Evolutionary conservation across 1,140 invertebrate species (phyloP), one percentile per base, ranked within the genome.

Genomic region (Bombus pyrosoma): DNA sequence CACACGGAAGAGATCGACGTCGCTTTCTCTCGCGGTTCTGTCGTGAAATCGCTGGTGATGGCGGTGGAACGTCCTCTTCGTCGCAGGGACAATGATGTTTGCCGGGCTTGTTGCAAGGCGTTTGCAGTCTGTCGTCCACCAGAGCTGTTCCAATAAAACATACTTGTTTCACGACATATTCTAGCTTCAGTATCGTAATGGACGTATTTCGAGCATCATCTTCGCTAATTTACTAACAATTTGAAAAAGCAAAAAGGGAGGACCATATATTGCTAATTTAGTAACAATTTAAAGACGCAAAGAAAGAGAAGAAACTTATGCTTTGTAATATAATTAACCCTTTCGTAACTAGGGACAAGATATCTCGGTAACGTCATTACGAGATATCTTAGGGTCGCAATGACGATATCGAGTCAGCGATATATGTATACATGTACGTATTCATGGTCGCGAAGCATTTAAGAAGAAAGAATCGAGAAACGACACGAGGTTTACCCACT

Each of bases 51-150:
- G 91, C 91, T 0, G 91, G 92, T 25, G 93, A 94, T 13, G 93
- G 92, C 22, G 93, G 92, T 72, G 91, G 90, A 4, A 86, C 92
- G 64, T 95, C 95, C 75, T 96, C 96, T 39, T 96, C 96, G 87
- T 96, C 96, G 89, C 96, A 96, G 53, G 93, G 96, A 94, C 97
- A 97, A 85, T 96, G 96, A 87, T 97, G 97, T 91, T 97, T 97
- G 0, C 97, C 97, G 66, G 96, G 97, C 86, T 97, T 96, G 80
- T 96, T 96, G 94, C 97, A 97, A 3, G 96, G 95, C 9, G 96
- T 97, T 85, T 97, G 96, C 95, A 97, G 96, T 79, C 97, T 95
- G 88, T 97, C 97, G 91, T 97, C 97, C 43, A 97, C 93, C 57
- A 97, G 88, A 62, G 94, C 92, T 93, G 84, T 69, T 47, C 12